Percentiles rank a stretch among this genome's conserved stretches.
Evolutionary conservation across 1,140 invertebrate species (phyloP).

Genomic region (Pachypeltis micranthus): DNA sequence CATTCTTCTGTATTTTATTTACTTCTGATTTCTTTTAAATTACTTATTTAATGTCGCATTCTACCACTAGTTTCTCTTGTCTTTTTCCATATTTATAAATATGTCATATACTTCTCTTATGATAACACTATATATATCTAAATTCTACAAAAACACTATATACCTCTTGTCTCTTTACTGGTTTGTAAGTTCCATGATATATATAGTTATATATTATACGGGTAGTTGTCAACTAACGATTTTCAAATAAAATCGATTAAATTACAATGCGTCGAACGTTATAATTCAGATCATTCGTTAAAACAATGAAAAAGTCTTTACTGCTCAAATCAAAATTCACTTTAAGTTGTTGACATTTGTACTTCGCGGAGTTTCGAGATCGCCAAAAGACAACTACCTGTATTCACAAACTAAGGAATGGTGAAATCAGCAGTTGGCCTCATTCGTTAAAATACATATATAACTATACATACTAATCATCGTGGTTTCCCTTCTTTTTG

Average conservation of each 20-base stretch:
- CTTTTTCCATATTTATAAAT: constrained; percentile 16
- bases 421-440: too few relatives aligned
- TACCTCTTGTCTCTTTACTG: constrained; percentile 3
- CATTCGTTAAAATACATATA: too few relatives aligned
- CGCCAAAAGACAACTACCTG: too few relatives aligned
- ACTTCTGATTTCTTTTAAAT: constrained; percentile 12
- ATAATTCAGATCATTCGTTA: too few relatives aligned
- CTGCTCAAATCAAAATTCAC: too few relatives aligned
- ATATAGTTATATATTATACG: constrained; percentile 10
- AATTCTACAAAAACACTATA: constrained; percentile 20
- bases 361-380: too few relatives aligned
- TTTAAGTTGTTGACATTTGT: too few relatives aligned
- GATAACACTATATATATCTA: constrained; percentile 11
- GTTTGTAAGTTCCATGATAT: constrained; percentile 17
- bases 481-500: neutral
- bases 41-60: constrained; percentile 6
- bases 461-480: constrained; percentile 9
- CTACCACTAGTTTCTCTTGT: constrained; percentile 17
- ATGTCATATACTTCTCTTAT: constrained; percentile 14
- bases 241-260: too few relatives aligned
- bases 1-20: neutral
- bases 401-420: too few relatives aligned
- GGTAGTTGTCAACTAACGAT: neutral
- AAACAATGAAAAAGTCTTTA: too few relatives aligned
- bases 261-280: too few relatives aligned